Evolutionary conservation across 2,797 vertebrate genomes (phyloP).

Genomic region (Acrossocheilus fasciatus): DNA sequence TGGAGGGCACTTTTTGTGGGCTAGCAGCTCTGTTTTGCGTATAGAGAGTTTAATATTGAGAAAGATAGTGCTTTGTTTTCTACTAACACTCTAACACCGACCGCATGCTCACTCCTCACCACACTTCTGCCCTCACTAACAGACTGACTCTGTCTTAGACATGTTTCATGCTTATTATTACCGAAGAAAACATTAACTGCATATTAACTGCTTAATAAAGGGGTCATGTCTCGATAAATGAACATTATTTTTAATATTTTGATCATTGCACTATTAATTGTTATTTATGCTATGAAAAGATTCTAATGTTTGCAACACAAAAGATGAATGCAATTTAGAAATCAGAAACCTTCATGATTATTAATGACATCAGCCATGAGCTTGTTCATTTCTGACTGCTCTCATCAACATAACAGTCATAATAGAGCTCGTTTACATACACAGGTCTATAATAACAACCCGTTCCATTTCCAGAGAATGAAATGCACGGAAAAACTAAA

Average conservation of each 20-base stretch:
- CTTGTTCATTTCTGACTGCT: neutral
- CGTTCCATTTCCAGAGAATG: neutral
- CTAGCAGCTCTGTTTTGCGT: neutral
- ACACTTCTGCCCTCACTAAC: neutral
- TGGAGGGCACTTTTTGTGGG: neutral
- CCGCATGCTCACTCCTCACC: neutral
- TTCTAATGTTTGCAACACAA: neutral
- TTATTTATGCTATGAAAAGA: neutral
- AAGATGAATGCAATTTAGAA: neutral
- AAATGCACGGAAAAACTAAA: neutral
- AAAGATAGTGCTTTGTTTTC: neutral
- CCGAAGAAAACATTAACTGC: neutral
- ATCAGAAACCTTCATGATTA: neutral
- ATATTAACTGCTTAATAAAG: conserved; percentile 2
- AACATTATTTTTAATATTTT: neutral
- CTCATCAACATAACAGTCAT: neutral
- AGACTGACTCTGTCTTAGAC: neutral
- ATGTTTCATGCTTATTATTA: neutral
- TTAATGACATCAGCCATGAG: neutral
- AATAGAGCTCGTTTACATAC: neutral
- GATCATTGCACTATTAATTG: neutral
- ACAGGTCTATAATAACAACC: neutral
- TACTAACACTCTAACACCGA: neutral
- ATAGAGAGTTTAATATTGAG: neutral
- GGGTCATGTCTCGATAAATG: neutral